A percentile compares a stretch with the other conserved stretches of the same genome.
Conservation (phyloP, 2,113 vertebrate species). For the Ophthalmolycus amberensis region DNA sequence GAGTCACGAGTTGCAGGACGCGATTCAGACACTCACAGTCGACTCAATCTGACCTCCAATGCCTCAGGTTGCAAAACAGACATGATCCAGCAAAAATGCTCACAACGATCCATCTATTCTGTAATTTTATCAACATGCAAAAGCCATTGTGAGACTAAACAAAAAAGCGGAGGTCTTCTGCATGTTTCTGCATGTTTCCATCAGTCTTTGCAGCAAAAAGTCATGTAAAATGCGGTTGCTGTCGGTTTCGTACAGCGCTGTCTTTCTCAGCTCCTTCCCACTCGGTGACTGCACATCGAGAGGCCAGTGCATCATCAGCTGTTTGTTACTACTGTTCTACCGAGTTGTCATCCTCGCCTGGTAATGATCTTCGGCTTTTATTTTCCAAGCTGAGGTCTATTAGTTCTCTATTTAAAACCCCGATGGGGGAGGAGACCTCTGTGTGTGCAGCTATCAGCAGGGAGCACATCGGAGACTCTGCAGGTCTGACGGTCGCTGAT, state of each 20-base stretch:
- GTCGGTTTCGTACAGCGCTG: background rate
- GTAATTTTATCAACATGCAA: slow-evolving; percentile 28
- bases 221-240: slow-evolving; percentile 13
- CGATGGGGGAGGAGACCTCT: slow-evolving; percentile 67
- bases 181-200: slow-evolving; percentile 25
- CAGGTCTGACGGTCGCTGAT: slow-evolving; percentile 82
- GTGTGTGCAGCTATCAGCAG: slow-evolving; percentile 76
- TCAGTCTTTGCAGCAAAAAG: slow-evolving; percentile 16
- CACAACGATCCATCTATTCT: background rate
- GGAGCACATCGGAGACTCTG: slow-evolving; percentile 78
- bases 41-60: slow-evolving; percentile 34
- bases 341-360: slow-evolving; percentile 49
- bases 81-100: slow-evolving; percentile 22
- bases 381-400: slow-evolving; percentile 75
- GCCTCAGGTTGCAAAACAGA: slow-evolving; percentile 34
- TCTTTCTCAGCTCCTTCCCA: slow-evolving; percentile 37
- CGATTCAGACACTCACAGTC: slow-evolving; percentile 32
- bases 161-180: slow-evolving; percentile 26
- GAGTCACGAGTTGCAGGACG: slow-evolving; percentile 46
- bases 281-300: slow-evolving; percentile 39
- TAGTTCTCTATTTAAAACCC: slow-evolving; percentile 77
- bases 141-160: background rate
- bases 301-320: slow-evolving; percentile 64
- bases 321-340: slow-evolving; percentile 55
- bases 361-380: slow-evolving; percentile 77